Evolutionary conservation across 1,140 invertebrate genomes (phyloP).

Genomic region (Plutomurus gul): DNA sequence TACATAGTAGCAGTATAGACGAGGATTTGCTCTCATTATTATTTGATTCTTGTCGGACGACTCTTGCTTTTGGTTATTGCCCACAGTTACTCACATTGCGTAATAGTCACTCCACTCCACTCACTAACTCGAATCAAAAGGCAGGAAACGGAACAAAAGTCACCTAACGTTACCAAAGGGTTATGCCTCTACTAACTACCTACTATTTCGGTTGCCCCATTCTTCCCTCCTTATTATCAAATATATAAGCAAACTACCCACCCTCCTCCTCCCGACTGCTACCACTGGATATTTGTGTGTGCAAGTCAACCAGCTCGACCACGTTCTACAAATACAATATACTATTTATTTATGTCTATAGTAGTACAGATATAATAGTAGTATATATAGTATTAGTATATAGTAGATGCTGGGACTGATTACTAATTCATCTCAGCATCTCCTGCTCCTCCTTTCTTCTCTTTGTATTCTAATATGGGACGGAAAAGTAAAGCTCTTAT

Average conservation of each 20-base stretch:
- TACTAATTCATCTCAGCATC: conserved; percentile 2
- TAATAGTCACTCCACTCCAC: neutral
- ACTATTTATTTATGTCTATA: no score
- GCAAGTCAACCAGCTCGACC: no score
- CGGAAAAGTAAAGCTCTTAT: neutral
- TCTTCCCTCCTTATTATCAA: no score
- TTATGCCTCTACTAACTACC: no score
- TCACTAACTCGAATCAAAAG: neutral
- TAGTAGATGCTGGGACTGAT: neutral
- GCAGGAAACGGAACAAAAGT: neutral
- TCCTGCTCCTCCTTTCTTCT: neutral
- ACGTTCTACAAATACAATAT: no score
- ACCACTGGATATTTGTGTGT: no score
- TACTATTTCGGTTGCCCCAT: no score
- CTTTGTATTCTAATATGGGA: neutral
- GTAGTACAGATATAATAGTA: no score
- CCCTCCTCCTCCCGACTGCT: no score
- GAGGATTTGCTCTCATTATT: conserved; percentile 17
- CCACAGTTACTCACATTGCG: conserved; percentile 14
- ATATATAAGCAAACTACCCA: no score
- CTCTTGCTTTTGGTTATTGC: conserved; percentile 17
- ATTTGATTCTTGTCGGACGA: conserved; percentile 25
- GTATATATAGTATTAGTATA: no score
- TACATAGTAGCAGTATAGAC: neutral
- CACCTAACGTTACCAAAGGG: no score